Base-by-base conservation (phyloP, 2,888 invertebrate genomes). In the Elmis aenea region DNA sequence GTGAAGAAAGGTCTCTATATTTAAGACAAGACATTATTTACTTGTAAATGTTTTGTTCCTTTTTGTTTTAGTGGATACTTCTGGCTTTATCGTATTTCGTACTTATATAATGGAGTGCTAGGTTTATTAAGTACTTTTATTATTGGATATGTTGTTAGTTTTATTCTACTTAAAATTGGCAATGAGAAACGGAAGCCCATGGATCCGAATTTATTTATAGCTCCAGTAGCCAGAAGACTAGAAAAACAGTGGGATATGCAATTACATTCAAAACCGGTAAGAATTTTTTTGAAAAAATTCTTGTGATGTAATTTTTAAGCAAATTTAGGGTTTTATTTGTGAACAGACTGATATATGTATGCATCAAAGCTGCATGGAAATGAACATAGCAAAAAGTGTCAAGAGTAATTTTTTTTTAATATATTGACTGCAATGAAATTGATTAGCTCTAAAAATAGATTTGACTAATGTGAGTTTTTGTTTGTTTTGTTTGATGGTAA, bases 81-180 rank as follows among this genome's bases (percentile, higher is more conserved):
- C 54, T 84, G 80, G 68, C 62, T 81, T n/a, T 81, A 81, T 55
- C 73, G 79, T 47, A 67, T 85, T 13, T 85, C 85, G 0, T 85
- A 85, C 55, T 71, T 83, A 71, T 85, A 83, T 78, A 83, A 81
- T 34, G 78, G 81, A 1, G 68, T 72, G 1, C 45, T 77, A 10
- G 79, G 79, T 13, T 62, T 75, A 23, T 5, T 70, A 0, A 48
- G 69, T 2, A 72, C 78, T 1, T 50, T 77, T 14, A 24, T 73
- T 3, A 57, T 72, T 11, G 81, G 81, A 16, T 69, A 71, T 38
- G 2, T 73, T 2, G 57, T 67, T 1, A 80, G 80, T 51, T 58
- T 66, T 32, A 37, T 72, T 3, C 59, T 41, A 4, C 13, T 10
- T 8, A 31, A 24, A 26, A 13, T 28, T 13, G 18, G 5, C 5